Percentiles rank a stretch among this genome's conserved stretches.
Conservation (phyloP, 1,140 invertebrate genomes). For the Acromyrmex heyeri region DNA sequence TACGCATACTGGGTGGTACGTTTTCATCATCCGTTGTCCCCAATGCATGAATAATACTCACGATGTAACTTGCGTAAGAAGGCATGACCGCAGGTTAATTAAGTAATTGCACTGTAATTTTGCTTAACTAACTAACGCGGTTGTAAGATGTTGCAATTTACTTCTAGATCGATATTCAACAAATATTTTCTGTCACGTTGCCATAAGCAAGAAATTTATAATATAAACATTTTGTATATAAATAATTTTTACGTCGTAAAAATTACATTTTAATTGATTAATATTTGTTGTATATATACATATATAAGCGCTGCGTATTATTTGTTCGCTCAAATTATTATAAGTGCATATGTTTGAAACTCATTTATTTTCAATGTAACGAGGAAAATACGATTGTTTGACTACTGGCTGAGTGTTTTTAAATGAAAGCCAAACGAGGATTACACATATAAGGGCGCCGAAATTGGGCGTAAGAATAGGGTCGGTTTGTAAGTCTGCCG, state of each 20-base stretch:
- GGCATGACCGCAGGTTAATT: conserved; percentile 46
- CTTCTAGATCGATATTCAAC: neutral
- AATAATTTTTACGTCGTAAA: neutral
- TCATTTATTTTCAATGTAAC: neutral
- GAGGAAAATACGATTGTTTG: neutral
- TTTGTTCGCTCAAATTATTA: neutral
- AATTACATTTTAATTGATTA: neutral
- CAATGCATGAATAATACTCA: conserved; percentile 73
- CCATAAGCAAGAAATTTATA: neutral
- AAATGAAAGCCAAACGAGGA: neutral
- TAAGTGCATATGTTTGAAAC: neutral
- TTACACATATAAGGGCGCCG: neutral
- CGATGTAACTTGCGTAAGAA: conserved; percentile 69
- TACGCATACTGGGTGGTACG: conserved; percentile 57
- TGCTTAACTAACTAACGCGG: neutral
- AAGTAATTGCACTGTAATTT: conserved; percentile 50
- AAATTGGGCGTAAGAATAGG: conserved; percentile 43
- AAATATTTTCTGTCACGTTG: neutral
- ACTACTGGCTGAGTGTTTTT: neutral
- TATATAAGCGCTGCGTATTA: neutral
- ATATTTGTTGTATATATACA: neutral
- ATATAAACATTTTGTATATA: neutral
- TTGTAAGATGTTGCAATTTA: neutral
- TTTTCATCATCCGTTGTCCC: conserved; percentile 66
- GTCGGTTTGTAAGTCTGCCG: conserved; percentile 5